These are phyloP conservation scores for Poeciliopsis turrubarensis DNA, from an alignment of 2,113 vertebrate genomes.

Conservation along the genomic window DNA sequence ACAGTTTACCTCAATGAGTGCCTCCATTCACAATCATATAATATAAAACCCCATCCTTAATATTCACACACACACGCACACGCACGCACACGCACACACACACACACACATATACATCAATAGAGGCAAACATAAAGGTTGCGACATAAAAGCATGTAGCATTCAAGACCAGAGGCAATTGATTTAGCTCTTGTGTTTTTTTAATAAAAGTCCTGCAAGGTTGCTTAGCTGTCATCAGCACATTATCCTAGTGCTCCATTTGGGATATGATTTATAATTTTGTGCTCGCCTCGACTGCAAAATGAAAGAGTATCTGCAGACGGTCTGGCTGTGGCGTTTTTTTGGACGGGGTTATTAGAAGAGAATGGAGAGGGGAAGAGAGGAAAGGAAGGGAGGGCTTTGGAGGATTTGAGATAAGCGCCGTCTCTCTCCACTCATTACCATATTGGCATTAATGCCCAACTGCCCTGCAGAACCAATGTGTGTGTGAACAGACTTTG, in stretches of 20 bases:
- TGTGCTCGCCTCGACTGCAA: constrained; percentile 16
- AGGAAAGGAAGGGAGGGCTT: not conserved
- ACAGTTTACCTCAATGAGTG: constrained; percentile 24
- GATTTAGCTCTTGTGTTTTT: constrained; percentile 14
- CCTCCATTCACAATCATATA: constrained; percentile 28
- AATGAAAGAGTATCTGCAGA: constrained; percentile 30
- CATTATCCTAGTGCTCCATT: constrained; percentile 14
- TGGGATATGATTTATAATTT: constrained; percentile 27
- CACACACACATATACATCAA: constrained; percentile 8
- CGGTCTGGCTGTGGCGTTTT: constrained; percentile 21
- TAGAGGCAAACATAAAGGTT: constrained; percentile 5
- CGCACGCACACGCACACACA: not conserved
- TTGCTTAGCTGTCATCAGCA: constrained; percentile 15
- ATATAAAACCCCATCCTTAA: not conserved
- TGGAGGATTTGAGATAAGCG: constrained; percentile 59
- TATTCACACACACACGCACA: constrained; percentile 7
- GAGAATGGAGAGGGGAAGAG: constrained; percentile 27
- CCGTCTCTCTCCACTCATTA: constrained; percentile 59
- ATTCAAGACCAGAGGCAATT: constrained; percentile 7
- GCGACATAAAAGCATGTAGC: constrained; percentile 4
- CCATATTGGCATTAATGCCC: constrained; percentile 51
- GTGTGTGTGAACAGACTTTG: not conserved
- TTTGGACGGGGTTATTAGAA: constrained; percentile 30
- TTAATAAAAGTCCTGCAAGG: constrained; percentile 18
- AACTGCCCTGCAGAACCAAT: constrained; percentile 43